These are phyloP conservation scores for Moxostoma hubbsi DNA, from an alignment of 2,797 vertebrate genomes.

Conservation along the genomic window DNA sequence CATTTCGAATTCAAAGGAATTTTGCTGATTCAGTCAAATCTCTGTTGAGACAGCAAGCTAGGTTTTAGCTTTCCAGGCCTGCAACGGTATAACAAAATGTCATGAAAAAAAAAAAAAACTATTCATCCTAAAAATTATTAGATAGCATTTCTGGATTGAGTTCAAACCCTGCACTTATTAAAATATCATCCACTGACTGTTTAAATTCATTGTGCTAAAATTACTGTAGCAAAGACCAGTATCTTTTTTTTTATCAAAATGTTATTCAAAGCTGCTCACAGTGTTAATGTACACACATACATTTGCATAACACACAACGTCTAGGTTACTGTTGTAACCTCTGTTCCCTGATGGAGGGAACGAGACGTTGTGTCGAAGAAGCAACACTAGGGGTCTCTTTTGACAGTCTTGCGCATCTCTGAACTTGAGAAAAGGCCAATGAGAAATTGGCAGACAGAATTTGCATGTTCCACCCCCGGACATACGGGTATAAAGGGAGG, in stretches of 20 bases:
- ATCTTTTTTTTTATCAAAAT: not conserved
- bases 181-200: not conserved
- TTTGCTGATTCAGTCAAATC: conserved; percentile 40
- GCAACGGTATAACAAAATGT: conserved; percentile 4
- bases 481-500: too few species aligned
- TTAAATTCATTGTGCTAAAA: conserved; percentile 4
- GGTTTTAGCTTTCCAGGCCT: conserved; percentile 14
- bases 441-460: too few species aligned
- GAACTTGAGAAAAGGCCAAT: too few species aligned
- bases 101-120: not conserved
- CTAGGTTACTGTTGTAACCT: too few species aligned
- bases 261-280: conserved; percentile 21
- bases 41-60: not conserved
- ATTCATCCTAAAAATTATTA: not conserved
- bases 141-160: conserved; percentile 7
- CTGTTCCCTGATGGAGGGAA: too few species aligned
- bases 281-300: too few species aligned
- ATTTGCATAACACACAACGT: too few species aligned
- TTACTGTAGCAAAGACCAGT: not conserved
- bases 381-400: too few species aligned
- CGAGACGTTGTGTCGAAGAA: too few species aligned
- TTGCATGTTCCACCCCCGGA: too few species aligned
- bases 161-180: not conserved
- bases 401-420: too few species aligned
- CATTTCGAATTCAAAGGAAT: conserved; percentile 34